These are phyloP conservation scores for Anhinga anhinga DNA, from an alignment of 2,113 vertebrate species.

Conservation along the genomic window DNA sequence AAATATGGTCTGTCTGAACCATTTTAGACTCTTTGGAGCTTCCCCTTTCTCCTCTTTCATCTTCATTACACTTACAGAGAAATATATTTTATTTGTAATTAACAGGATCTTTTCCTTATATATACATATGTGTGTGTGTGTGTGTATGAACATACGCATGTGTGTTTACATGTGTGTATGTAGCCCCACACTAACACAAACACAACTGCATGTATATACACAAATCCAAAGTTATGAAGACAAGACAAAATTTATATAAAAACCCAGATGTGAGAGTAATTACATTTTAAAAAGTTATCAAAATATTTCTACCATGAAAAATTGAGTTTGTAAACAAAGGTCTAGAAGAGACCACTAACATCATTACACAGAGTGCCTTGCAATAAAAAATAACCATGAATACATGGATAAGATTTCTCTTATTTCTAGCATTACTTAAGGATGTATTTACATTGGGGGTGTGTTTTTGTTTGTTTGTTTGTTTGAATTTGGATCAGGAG, in stretches of 20 bases:
- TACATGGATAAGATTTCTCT: not conserved
- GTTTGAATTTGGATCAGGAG: not conserved
- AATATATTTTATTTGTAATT: not conserved
- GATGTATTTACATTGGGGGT: not conserved
- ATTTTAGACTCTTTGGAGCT: not conserved
- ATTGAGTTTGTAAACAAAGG: not conserved
- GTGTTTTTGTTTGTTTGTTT: not conserved
- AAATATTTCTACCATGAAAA: not conserved
- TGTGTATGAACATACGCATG: accelerated
- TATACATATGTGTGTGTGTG: accelerated
- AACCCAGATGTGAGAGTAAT: not conserved
- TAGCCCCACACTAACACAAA: not conserved
- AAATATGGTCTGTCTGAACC: accelerated
- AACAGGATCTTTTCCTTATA: not conserved
- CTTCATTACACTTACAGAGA: not conserved
- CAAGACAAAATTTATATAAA: not conserved
- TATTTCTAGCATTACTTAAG: not conserved
- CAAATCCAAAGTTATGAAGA: not conserved
- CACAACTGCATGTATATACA: accelerated
- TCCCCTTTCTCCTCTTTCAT: not conserved
- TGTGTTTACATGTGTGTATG: accelerated
- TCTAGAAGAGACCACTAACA: not conserved
- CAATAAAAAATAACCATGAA: not conserved
- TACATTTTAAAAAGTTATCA: not conserved
- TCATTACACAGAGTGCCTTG: not conserved